Conservation (phyloP, 2,113 vertebrate genomes). For the Egretta garzetta region DNA sequence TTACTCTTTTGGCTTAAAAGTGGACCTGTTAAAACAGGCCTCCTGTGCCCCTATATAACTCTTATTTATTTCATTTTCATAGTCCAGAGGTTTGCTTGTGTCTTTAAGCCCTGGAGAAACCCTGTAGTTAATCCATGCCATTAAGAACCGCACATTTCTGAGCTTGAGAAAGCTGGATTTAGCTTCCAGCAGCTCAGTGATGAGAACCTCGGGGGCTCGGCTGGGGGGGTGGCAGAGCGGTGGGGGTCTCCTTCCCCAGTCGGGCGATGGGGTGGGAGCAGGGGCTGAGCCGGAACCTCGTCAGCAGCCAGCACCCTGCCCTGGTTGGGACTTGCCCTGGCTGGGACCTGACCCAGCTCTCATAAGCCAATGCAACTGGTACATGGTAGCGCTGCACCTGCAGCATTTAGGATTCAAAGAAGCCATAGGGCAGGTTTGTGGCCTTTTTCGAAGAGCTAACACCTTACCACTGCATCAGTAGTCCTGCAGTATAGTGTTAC, state of each 20-base stretch:
- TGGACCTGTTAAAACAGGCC: neutral
- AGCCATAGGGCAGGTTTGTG: neutral
- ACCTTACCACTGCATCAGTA: neutral
- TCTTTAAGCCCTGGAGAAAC: neutral
- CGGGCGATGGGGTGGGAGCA: fast-evolving
- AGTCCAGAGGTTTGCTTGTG: neutral
- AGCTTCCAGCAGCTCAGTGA: neutral
- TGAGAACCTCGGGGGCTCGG: fast-evolving
- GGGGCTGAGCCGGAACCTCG: fast-evolving
- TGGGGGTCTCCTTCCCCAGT: neutral
- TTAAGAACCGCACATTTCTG: neutral
- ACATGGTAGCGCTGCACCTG: fast-evolving
- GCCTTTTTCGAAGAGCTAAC: neutral
- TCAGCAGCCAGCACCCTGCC: neutral
- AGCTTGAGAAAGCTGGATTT: neutral
- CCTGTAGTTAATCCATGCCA: neutral
- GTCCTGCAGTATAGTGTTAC: neutral
- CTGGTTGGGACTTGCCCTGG: neutral
- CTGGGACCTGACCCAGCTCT: neutral
- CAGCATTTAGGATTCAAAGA: neutral
- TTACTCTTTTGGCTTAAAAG: neutral
- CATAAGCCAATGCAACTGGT: fast-evolving
- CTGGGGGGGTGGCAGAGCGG: fast-evolving
- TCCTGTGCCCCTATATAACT: neutral
- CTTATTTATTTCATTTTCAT: neutral